A percentile compares a stretch with the other conserved stretches of the same genome.
These are phyloP conservation scores for Panzeria rudis DNA, from an alignment of 2,888 invertebrate genomes.

Conservation along the genomic window DNA sequence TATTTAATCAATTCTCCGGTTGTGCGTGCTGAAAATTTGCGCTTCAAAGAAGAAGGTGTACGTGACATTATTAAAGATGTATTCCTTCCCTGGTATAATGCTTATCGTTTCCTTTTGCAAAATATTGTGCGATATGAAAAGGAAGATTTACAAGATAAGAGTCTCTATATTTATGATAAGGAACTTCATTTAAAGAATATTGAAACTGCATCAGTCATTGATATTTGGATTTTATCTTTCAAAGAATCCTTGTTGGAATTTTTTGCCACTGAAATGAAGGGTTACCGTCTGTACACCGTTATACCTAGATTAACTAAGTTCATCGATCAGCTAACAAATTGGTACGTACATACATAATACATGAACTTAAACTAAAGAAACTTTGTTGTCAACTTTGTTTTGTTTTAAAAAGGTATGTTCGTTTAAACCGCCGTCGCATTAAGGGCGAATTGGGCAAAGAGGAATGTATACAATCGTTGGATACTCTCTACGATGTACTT, in stretches of 20 bases:
- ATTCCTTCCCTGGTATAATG: constrained; percentile 98
- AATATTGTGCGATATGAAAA: constrained; percentile 93
- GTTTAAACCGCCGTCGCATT: constrained; percentile 97
- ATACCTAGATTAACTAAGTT: constrained; percentile 96
- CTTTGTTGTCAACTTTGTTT: neutral
- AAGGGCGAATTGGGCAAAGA: constrained; percentile 94
- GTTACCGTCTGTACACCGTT: constrained; percentile 97
- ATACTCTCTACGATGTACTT: constrained; percentile 94
- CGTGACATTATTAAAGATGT: constrained; percentile 98
- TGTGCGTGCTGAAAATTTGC: constrained; percentile 97
- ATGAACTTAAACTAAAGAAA: neutral
- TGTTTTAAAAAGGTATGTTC: constrained; percentile 87
- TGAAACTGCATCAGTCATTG: constrained; percentile 89
- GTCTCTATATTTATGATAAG: constrained; percentile 86
- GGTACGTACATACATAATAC: constrained; percentile 85
- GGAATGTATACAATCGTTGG: constrained; percentile 93
- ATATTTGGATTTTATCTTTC: constrained; percentile 98
- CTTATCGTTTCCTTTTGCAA: constrained; percentile 96
- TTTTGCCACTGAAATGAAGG: constrained; percentile 96
- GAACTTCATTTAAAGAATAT: constrained; percentile 80
- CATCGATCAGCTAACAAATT: constrained; percentile 98
- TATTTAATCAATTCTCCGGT: constrained; percentile 99
- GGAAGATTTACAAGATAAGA: constrained; percentile 85
- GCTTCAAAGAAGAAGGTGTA: constrained; percentile 99
- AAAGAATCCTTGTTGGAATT: constrained; percentile 96